Evolutionary conservation across 2,888 invertebrate genomes (phyloP), one percentile per base, ranked within the genome.

Genomic region (Ichneumon xanthorius): DNA sequence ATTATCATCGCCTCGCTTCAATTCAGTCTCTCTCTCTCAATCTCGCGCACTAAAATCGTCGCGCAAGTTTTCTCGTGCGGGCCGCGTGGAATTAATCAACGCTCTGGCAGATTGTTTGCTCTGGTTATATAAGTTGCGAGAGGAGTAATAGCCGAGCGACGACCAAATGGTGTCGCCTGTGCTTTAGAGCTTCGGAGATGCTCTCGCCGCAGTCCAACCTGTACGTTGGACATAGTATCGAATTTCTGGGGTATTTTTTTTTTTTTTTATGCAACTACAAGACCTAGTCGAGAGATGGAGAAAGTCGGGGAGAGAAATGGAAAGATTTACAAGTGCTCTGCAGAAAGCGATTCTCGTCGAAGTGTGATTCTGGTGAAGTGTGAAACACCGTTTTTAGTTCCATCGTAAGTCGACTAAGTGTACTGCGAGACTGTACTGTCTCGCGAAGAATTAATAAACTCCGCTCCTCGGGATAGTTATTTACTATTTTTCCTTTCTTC

Each of bases 81-180:
- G 26, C 79, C 63, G 40, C 45, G 61, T 63, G 45, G 63, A 84
- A 84, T 84, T 84, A 80, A 84, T 84, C 77, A 80, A 80, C 76
- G 71, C 63, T 14, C 22, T 26, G 61, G 16, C 77, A 45, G 73
- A 83, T 79, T 80, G 79, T 70, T 75, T 45, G 79, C 63, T 63
- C 79, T 37, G 70, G 70, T 80, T 83, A 79, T 79, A 75, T 67
- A 75, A 75, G 75, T 78, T 83, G 70, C 50, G 70, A 45, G 11
- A 33, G 75, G 70, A 79, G 79, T 75, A 83, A 83, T 80, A 53
- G 79, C 72, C 63, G 22, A 55, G 58, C 75, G 53, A 79, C 63
- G 30, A 70, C 63, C 79, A 63, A 79, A 53, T 63, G 68, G 40
- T 16, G 33, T 16, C 50, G 16, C 11, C 55, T 78, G 63, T 53